Base-by-base conservation (phyloP, 1,140 invertebrate genomes). In the Portunus trituberculatus region DNA sequence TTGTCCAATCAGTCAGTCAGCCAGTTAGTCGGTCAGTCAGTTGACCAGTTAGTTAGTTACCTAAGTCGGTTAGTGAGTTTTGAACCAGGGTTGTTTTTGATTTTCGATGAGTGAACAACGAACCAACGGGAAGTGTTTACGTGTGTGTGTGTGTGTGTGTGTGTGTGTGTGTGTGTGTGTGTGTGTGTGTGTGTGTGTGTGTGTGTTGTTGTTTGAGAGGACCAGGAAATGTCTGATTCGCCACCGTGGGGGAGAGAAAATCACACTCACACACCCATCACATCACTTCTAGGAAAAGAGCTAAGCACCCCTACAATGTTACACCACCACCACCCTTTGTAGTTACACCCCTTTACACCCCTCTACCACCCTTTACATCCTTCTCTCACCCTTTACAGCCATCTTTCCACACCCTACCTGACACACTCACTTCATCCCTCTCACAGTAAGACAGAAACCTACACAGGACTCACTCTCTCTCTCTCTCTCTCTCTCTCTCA, bases 171-270 rank as follows among this genome's bases (percentile, higher is more conserved):
- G 67, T 76, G 67, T 76, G 67, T 76, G 67, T 76, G 59, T 76
- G 59, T 76, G 59, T 76, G 59, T 76, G 59, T 76, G 59, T 76
- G 59, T 76, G 59, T 76, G 59, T 76, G 59, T 76, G 59, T 76
- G 59, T 76, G 59, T 76, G 59, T 76, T 7, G 7, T 7, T 76
- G 59, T 76, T 12, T 76, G 7, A 20, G 67, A n/a, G 25, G 20
- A 7, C 20, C 67, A 76, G 67, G 67, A 76, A 76, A n/a, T 76
- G 67, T n/a, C 67, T n/a, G 67, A 76, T 76, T 76, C 67, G 67
- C 67, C 25, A 76, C 25, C 67, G 20, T 76, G 67, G 25, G 67
- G 67, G 67, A n/a, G 67, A n/a, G 25, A 7, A 76, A 76, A 76
- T 76, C 67, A 76, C 67, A 76, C 67, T 0, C n/a, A 25, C 67